Percentiles rank a stretch among this genome's conserved stretches.
These are phyloP conservation scores for Corynorhinus townsendii DNA, from an alignment of 2,113 vertebrate genomes.

Conservation along the genomic window DNA sequence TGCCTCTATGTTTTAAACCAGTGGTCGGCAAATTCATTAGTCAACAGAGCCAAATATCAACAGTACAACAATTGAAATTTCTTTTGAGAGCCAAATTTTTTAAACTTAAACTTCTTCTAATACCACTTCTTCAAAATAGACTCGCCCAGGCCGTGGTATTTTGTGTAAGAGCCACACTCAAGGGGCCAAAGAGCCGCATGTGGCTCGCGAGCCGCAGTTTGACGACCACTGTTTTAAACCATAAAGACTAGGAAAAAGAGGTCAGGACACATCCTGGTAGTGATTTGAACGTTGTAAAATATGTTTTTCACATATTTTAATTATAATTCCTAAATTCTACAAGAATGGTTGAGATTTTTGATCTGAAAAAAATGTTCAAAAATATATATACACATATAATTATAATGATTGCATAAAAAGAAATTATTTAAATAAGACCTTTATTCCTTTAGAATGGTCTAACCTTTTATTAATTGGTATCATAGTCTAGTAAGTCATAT, in stretches of 20 bases:
- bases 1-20: background rate
- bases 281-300: background rate
- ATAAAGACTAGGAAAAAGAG: background rate
- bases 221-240: background rate
- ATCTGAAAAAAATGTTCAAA: slow-evolving; percentile 47
- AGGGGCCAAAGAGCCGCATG: too few relatives aligned
- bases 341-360: background rate
- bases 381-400: background rate
- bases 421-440: background rate
- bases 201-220: too few relatives aligned
- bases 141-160: too few relatives aligned
- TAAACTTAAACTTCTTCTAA: too few relatives aligned
- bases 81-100: too few relatives aligned
- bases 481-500: slow-evolving; percentile 16
- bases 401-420: slow-evolving; percentile 11
- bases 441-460: background rate
- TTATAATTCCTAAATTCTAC: background rate
- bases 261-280: background rate
- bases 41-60: too few relatives aligned
- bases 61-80: too few relatives aligned
- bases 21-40: too few relatives aligned
- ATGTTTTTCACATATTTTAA: background rate
- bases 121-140: too few relatives aligned
- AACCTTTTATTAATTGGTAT: background rate
- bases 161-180: too few relatives aligned